These are phyloP conservation scores for Lagocephalus sceleratus DNA, from an alignment of 2,797 vertebrate species.

Conservation along the genomic window DNA sequence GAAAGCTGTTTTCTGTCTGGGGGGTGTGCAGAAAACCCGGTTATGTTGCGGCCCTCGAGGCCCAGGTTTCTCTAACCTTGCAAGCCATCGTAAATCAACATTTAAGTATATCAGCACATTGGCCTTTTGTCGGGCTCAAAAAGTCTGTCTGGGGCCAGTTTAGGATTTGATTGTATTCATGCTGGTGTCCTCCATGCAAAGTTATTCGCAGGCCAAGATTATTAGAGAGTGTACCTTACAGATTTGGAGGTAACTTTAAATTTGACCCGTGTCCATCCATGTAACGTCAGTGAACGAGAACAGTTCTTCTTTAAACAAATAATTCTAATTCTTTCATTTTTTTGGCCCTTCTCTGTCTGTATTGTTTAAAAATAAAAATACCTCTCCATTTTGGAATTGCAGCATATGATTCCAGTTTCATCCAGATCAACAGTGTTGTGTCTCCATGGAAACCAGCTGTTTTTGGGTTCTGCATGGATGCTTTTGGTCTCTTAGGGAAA, in stretches of 20 bases:
- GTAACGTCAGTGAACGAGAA: too few relatives aligned
- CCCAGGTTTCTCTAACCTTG: too few relatives aligned
- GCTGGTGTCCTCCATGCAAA: background rate
- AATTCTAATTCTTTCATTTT: too few relatives aligned
- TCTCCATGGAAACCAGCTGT: constrained; percentile 48
- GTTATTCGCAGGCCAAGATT: background rate
- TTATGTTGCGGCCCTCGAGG: too few relatives aligned
- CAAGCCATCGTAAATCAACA: too few relatives aligned
- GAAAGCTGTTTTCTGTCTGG: too few relatives aligned
- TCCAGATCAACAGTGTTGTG: constrained; percentile 10
- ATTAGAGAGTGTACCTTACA: background rate
- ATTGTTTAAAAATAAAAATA: background rate
- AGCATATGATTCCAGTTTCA: constrained; percentile 16
- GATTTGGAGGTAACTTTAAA: background rate
- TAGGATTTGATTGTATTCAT: background rate
- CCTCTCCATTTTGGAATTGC: constrained; percentile 1
- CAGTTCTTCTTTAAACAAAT: too few relatives aligned
- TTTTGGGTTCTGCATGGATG: constrained; percentile 44
- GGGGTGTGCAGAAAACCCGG: too few relatives aligned
- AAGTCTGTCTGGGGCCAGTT: background rate
- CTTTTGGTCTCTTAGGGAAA: constrained; percentile 50
- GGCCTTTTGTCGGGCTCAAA: too few relatives aligned
- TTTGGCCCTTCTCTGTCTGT: background rate
- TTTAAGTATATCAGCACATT: too few relatives aligned
- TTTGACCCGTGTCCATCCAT: background rate